Conservation (phyloP, 2,888 invertebrate genomes). For the Agrochola circellaris region DNA sequence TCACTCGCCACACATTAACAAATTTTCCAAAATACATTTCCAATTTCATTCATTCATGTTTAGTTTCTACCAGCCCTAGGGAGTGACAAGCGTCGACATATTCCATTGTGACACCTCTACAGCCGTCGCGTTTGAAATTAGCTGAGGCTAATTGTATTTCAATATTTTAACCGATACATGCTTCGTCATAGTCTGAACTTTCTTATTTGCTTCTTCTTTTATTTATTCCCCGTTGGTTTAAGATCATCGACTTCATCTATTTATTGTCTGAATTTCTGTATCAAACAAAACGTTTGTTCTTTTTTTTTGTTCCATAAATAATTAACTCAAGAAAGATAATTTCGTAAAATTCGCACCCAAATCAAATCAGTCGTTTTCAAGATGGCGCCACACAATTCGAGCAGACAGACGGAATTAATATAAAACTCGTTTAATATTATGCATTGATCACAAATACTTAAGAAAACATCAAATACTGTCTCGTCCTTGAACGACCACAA, state of each 20-base stretch:
- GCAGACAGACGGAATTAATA: background rate
- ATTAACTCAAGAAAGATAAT: background rate
- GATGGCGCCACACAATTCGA: background rate
- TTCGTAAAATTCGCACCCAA: background rate
- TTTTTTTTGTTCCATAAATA: background rate
- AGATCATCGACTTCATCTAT: constrained; percentile 6
- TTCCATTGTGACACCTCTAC: constrained; percentile 56
- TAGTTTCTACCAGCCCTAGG: constrained; percentile 44
- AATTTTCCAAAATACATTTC: background rate
- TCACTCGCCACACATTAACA: background rate
- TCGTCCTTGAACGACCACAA: constrained; percentile 49
- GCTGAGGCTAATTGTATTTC: constrained; percentile 52
- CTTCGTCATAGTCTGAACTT: constrained; percentile 39
- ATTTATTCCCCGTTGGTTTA: constrained; percentile 7
- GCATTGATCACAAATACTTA: constrained; percentile 43
- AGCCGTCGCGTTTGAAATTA: constrained; percentile 56
- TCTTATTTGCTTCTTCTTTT: constrained; percentile 36
- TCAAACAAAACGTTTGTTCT: background rate
- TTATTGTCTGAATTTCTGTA: background rate
- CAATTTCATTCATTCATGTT: background rate
- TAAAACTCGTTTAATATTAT: constrained; percentile 36
- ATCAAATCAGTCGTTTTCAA: background rate
- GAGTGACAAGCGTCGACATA: constrained; percentile 50
- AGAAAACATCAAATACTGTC: constrained; percentile 41
- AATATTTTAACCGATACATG: constrained; percentile 51